Evolutionary conservation across 2,888 invertebrate genomes (phyloP), one percentile per base, ranked within the genome.

Genomic region (Dryococelus australis): DNA sequence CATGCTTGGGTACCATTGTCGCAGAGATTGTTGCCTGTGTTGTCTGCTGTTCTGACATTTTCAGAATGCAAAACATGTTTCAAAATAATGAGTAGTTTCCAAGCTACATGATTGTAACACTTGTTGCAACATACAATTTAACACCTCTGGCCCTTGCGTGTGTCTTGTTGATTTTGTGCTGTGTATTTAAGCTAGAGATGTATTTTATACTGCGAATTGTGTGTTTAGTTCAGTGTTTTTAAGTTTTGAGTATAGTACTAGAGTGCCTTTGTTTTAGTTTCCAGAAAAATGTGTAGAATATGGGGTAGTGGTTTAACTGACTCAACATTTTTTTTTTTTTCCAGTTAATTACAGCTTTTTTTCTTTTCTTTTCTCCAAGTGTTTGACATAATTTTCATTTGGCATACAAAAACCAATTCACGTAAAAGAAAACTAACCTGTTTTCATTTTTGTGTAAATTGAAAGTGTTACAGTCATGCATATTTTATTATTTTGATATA

Each of bases 381-480:
- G 24, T 65, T 65, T 10, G n/a, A 10, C 65, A 65, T 20, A 24
- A 9, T 65, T 51, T 65, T 65, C 20, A 65, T n/a, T n/a, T 65
- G 47, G 35, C 35, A 4, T 51, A 51, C 51, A 8, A 16, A 51
- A 51, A 3, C 12, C 51, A 51, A 51, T 35, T 35, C 35, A 35
- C 2, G 35, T 51, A 51, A 51, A 51, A 20, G 12, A 51, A 51
- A 51, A 51, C 51, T 51, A 51, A 20, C 51, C 51, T 51, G 51
- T 65, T 65, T 65, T 65, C 20, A 65, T 65, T 24, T 24, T 3
- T 65, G 10, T 65, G 16, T 65, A n/a, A 65, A 20, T 8, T 65
- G 35, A n/a, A 65, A 65, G 65, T 65, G 65, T 65, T 65, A 65
- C 65, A 65, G 65, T 65, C 65, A n/a, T 65, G 65, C 65, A 24